phyloP scores from a whole-genome alignment of 2,888 invertebrate species.

The Scaptodrosophila latifasciaeformis region DNA sequence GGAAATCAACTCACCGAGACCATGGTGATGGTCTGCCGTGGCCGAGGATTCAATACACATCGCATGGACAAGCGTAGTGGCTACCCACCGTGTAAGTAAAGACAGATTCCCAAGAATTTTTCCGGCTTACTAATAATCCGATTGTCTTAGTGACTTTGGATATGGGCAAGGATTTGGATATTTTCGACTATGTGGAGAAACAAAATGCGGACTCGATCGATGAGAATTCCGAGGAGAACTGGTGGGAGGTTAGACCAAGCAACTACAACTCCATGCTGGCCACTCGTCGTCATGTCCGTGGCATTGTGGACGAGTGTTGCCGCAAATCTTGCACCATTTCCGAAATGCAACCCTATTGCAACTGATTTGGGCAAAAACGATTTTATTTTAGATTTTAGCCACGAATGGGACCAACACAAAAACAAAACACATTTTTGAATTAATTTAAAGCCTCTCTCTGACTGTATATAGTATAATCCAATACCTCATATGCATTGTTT shows the following conservation, averaged over 20 bases:
- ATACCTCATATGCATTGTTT: background rate
- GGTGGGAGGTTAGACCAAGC: background rate
- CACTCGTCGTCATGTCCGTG: constrained; percentile 30
- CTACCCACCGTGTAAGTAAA: too few species aligned
- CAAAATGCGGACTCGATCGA: constrained; percentile 20
- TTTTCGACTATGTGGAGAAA: constrained; percentile 41
- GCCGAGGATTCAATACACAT: constrained; percentile 11
- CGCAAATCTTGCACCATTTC: constrained; percentile 11
- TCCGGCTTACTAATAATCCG: background rate
- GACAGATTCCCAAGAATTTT: too few species aligned
- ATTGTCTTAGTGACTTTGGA: background rate
- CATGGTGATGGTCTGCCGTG: constrained; percentile 22
- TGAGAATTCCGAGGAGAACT: background rate
- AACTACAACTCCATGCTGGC: constrained; percentile 21
- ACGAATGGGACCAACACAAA: too few species aligned
- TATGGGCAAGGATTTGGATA: constrained; percentile 31
- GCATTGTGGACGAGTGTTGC: constrained; percentile 48
- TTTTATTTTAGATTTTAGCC: too few species aligned
- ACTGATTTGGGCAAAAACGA: too few species aligned
- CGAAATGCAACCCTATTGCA: constrained; percentile 26
- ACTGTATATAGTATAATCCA: background rate
- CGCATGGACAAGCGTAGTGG: constrained; percentile 22
- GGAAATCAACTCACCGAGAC: constrained; percentile 24
- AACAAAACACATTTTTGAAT: too few species aligned
- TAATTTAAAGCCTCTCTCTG: background rate